phyloP scores from a whole-genome alignment of 2,888 invertebrate genomes.

The Napeogenes sylphis region DNA sequence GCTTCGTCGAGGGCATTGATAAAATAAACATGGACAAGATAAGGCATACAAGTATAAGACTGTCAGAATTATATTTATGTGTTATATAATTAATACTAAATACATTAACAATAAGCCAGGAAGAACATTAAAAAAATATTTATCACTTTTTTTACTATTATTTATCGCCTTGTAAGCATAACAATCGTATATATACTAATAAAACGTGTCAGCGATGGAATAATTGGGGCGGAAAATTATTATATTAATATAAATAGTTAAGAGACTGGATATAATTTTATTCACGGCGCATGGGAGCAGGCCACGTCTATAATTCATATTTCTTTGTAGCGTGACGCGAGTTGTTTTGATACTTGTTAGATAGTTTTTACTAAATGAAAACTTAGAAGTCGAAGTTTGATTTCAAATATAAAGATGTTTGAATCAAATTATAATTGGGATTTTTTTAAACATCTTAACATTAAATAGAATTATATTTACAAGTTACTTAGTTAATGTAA shows the following conservation, averaged over 20 bases:
- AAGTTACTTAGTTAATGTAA: too few species aligned
- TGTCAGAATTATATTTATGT: background rate
- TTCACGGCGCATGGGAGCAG: constrained; percentile 62
- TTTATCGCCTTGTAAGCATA: constrained; percentile 54
- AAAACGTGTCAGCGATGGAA: constrained; percentile 71
- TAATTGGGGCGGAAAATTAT: constrained; percentile 75
- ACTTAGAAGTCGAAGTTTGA: too few species aligned
- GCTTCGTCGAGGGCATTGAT: background rate
- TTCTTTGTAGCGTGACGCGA: constrained; percentile 42
- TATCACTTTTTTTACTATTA: constrained; percentile 3
- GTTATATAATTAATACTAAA: constrained; percentile 10
- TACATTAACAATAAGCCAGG: background rate
- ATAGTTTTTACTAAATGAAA: background rate
- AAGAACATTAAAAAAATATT: constrained; percentile 21
- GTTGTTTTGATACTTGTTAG: constrained; percentile 53
- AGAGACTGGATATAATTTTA: constrained; percentile 67
- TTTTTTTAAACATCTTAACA: too few species aligned
- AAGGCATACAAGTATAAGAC: too few species aligned
- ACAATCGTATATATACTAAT: constrained; percentile 72
- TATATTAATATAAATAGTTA: constrained; percentile 76
- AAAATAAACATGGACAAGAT: background rate
- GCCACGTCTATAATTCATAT: constrained; percentile 69
- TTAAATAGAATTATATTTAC: too few species aligned
- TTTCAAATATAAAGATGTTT: too few species aligned
- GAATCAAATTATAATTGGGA: too few species aligned